Percentiles rank a stretch among this genome's conserved stretches.
phyloP scores from a whole-genome alignment of 2,797 vertebrate genomes.

The Trematomus bernacchii region DNA sequence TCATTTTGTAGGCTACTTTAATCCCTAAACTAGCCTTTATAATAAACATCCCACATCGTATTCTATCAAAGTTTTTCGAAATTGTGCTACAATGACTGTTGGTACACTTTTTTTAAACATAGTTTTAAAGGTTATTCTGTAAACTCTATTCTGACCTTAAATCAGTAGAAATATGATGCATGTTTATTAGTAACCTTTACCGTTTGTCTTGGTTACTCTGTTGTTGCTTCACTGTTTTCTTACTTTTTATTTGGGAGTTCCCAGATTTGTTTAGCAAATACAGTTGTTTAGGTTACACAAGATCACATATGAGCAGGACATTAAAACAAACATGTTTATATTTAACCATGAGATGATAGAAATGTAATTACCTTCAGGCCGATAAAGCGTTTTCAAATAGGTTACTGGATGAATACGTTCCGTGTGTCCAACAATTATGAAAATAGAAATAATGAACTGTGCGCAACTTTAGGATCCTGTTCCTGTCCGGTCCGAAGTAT shows the following conservation, averaged over 20 bases:
- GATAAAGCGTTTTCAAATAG: background rate
- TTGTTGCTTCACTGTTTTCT: background rate
- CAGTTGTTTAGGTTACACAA: background rate
- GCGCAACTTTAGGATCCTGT: constrained; percentile 34
- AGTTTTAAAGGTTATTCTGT: background rate
- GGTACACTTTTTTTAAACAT: background rate
- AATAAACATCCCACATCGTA: background rate
- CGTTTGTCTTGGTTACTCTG: background rate
- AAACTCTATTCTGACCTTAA: background rate
- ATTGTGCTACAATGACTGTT: background rate
- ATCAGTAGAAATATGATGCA: background rate
- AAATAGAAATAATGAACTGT: constrained; percentile 25
- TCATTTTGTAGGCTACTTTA: background rate
- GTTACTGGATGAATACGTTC: background rate
- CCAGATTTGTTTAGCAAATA: background rate
- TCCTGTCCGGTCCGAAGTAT: constrained; percentile 42
- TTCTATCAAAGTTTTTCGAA: background rate
- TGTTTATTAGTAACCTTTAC: background rate
- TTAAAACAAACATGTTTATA: background rate
- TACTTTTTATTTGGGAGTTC: background rate
- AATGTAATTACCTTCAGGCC: constrained; percentile 44
- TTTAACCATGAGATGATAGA: background rate
- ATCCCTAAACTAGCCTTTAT: background rate
- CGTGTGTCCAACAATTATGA: constrained; percentile 23
- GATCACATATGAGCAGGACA: background rate